A percentile compares a stretch with the other conserved stretches of the same genome.
Conservation (phyloP, 2,113 vertebrate genomes). For the Polypterus bichir region DNA sequence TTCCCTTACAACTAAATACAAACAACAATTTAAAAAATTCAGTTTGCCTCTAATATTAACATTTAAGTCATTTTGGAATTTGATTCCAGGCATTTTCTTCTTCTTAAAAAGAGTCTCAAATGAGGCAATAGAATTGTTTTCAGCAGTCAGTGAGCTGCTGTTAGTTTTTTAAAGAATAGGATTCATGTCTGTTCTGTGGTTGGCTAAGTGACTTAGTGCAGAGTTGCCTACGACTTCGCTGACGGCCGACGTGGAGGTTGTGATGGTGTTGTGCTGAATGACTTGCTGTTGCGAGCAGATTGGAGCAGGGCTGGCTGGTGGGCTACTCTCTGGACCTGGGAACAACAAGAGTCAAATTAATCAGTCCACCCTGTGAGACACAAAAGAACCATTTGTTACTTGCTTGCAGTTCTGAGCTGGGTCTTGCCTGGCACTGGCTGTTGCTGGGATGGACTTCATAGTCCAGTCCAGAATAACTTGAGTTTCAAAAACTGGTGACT, state of each 20-base stretch:
- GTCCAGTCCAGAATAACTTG: too few relatives aligned
- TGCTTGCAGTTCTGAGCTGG: too few relatives aligned
- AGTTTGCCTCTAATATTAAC: conserved; percentile 73
- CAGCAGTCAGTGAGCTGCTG: conserved; percentile 22
- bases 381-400: too few relatives aligned
- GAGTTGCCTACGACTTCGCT: conserved; percentile 71
- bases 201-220: conserved; percentile 72
- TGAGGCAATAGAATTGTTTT: conserved; percentile 36
- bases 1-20: conserved; percentile 66
- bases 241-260: conserved; percentile 82
- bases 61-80: conserved; percentile 57
- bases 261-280: conserved; percentile 98
- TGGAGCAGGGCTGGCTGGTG: conserved; percentile 74
- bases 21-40: conserved; percentile 57
- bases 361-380: not conserved
- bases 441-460: too few relatives aligned
- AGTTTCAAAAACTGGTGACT: too few relatives aligned
- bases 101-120: conserved; percentile 44
- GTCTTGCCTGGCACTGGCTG: too few relatives aligned
- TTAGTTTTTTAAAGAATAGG: conserved; percentile 75
- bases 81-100: conserved; percentile 51
- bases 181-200: conserved; percentile 94
- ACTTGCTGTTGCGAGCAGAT: conserved; percentile 90
- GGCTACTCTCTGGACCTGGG: conserved; percentile 92
- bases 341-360: conserved; percentile 38